Conservation (phyloP, 2,888 invertebrate genomes). For the Steinernema hermaphroditum region DNA sequence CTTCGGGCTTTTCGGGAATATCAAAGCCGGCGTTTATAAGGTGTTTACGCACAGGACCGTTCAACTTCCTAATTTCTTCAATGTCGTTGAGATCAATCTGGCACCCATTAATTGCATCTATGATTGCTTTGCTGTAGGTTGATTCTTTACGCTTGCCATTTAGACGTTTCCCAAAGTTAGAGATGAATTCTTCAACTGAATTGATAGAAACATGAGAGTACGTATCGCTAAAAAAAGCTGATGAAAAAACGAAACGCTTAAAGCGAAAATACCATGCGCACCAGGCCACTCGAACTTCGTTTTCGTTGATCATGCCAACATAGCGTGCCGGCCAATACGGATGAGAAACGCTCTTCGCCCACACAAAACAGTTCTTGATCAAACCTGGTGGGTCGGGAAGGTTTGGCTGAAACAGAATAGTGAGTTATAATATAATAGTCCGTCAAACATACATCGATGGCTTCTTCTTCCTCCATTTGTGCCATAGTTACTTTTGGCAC, state of each 20-base stretch:
- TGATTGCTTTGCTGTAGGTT: neutral
- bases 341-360: neutral
- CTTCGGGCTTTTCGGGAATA: neutral
- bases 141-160: conserved; percentile 2
- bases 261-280: neutral
- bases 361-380: neutral
- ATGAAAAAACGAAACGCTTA: neutral
- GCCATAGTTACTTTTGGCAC: too few relatives aligned
- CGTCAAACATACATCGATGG: neutral
- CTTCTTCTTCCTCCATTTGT: neutral
- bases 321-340: conserved; percentile 16
- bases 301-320: neutral
- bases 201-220: neutral
- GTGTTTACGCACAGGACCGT: neutral
- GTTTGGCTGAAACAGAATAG: neutral
- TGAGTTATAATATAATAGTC: neutral
- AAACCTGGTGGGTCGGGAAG: neutral
- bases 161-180: neutral
- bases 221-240: neutral
- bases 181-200: neutral
- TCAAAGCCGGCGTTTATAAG: neutral
- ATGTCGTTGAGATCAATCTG: neutral
- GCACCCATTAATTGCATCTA: neutral
- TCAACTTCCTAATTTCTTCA: neutral
- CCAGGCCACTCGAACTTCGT: neutral